These are phyloP conservation scores for Paedocypris micromegethes DNA, from an alignment of 2,797 vertebrate species.

Conservation along the genomic window DNA sequence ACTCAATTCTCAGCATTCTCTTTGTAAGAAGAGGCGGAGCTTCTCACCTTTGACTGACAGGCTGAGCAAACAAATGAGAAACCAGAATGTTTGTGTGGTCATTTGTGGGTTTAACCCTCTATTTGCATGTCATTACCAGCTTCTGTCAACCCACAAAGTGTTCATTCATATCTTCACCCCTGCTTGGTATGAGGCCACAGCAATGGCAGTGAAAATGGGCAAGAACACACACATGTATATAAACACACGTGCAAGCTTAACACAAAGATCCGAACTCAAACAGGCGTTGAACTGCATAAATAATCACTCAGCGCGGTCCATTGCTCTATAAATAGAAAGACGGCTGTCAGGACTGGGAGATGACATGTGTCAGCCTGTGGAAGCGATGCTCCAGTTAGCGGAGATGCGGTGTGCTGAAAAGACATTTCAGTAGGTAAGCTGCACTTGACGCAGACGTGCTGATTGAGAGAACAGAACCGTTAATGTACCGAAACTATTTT, in stretches of 20 bases:
- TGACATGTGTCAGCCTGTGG: constrained; percentile 38
- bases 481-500: not conserved
- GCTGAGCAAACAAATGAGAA: constrained; percentile 46
- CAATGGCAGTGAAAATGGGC: constrained; percentile 20
- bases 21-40: constrained; percentile 17
- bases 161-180: constrained; percentile 59
- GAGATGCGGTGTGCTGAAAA: constrained; percentile 36
- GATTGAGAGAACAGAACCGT: not conserved
- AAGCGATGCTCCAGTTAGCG: constrained; percentile 37
- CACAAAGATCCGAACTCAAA: constrained; percentile 14
- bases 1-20: constrained; percentile 19
- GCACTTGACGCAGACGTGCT: constrained; percentile 26
- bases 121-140: constrained; percentile 69
- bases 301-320: constrained; percentile 12
- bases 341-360: constrained; percentile 33
- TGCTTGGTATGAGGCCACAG: constrained; percentile 18
- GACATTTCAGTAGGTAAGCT: constrained; percentile 23
- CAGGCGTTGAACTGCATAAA: constrained; percentile 16
- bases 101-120: constrained; percentile 65
- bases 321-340: constrained; percentile 18
- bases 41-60: constrained; percentile 31
- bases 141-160: constrained; percentile 58
- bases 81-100: constrained; percentile 67
- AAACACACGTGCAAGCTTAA: constrained; percentile 27
- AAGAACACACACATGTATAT: constrained; percentile 41